phyloP scores from a whole-genome alignment of 2,113 vertebrate species.

The Rhinoderma darwinii region DNA sequence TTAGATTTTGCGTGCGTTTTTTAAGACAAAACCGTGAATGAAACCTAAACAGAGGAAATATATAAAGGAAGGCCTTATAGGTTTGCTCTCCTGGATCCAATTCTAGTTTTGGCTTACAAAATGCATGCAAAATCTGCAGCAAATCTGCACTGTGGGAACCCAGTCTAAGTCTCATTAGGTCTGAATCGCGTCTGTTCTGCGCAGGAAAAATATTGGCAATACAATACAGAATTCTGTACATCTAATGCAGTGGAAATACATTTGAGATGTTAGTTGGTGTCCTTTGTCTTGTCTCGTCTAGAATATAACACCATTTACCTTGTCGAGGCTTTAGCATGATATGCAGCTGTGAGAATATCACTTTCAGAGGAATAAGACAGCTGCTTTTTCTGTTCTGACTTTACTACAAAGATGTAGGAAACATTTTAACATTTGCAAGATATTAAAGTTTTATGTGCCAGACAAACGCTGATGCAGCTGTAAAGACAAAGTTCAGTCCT shows the following conservation, averaged over 20 bases:
- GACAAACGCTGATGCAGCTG: background rate
- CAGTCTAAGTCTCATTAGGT: background rate
- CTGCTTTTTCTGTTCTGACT: conserved; percentile 1
- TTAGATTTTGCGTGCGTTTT: too few species aligned
- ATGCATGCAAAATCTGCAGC: too few species aligned
- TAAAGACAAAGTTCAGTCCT: background rate
- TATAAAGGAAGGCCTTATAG: too few species aligned
- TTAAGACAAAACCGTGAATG: too few species aligned
- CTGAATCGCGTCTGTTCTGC: conserved; percentile 12
- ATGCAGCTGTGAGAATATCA: conserved; percentile 38
- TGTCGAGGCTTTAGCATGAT: background rate
- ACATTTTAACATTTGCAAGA: conserved; percentile 11
- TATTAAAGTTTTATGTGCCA: background rate
- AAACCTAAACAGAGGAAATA: too few species aligned
- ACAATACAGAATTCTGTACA: background rate
- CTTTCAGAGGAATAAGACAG: conserved; percentile 4
- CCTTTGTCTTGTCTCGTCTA: background rate
- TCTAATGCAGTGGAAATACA: background rate
- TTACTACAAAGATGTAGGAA: background rate
- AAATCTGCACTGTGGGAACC: too few species aligned
- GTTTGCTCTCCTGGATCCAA: too few species aligned
- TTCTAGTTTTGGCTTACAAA: too few species aligned
- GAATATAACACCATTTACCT: background rate
- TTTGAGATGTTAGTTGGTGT: conserved; percentile 5
- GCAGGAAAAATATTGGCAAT: conserved; percentile 6